A percentile compares a stretch with the other conserved stretches of the same genome.
phyloP scores from a whole-genome alignment of 2,888 invertebrate species.

The Limnephilus lunatus region DNA sequence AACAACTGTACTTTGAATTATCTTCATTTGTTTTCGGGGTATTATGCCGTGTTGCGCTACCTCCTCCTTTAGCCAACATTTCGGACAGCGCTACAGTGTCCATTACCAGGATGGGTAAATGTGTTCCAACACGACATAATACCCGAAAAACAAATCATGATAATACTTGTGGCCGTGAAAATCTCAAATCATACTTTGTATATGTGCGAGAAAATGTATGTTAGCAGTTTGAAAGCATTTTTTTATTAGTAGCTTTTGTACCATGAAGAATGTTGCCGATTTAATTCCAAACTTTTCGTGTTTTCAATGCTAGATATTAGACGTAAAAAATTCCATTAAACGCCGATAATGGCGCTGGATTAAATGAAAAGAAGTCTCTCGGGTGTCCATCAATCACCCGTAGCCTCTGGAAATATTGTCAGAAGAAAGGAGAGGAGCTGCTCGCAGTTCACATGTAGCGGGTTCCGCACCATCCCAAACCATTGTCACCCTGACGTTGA shows the following conservation, averaged over 20 bases:
- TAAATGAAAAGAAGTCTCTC: conserved; percentile 39
- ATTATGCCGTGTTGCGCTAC: no score
- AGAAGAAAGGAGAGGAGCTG: background rate
- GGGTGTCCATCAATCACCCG: conserved; percentile 51
- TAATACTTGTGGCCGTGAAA: no score
- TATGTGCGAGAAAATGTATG: background rate
- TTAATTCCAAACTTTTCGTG: background rate
- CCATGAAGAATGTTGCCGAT: background rate
- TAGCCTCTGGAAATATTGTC: conserved; percentile 46
- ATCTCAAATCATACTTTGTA: background rate
- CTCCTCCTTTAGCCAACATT: no score
- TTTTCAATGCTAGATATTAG: background rate
- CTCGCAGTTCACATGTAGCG: conserved; percentile 6
- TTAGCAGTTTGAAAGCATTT: background rate
- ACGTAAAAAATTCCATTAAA: background rate
- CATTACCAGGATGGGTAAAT: no score
- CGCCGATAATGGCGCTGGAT: background rate
- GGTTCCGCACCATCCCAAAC: conserved; percentile 41
- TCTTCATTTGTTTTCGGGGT: no score
- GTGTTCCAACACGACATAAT: no score
- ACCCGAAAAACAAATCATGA: no score
- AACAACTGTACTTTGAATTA: no score
- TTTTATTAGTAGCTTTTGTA: background rate
- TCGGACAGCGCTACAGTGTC: no score
- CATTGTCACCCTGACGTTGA: conserved; percentile 65